Conservation (phyloP, 2,797 vertebrate species). For the Coranthus polyacanthus region DNA sequence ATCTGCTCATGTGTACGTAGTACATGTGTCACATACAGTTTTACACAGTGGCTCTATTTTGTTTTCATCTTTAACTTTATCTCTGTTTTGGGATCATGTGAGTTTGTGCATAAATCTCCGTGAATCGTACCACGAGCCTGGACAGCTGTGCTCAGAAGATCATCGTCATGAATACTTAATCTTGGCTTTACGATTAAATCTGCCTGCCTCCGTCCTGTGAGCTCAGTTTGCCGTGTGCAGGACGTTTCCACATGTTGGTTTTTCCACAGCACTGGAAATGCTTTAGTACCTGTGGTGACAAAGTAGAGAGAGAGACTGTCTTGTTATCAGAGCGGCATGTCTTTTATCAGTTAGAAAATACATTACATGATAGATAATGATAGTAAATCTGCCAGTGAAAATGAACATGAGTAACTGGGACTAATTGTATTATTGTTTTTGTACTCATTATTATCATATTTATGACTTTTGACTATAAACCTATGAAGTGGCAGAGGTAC, state of each 20-base stretch:
- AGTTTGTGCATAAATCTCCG: slow-evolving; percentile 55
- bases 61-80: slow-evolving; percentile 19
- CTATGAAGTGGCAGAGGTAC: background rate
- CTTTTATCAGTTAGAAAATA: background rate
- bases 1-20: slow-evolving; percentile 1
- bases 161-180: slow-evolving; percentile 73
- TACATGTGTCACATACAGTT: background rate
- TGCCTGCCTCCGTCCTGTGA: slow-evolving; percentile 43
- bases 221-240: slow-evolving; percentile 33
- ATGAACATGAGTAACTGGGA: background rate
- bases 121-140: slow-evolving; percentile 45
- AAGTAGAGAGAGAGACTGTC: slow-evolving; percentile 1
- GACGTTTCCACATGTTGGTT: slow-evolving; percentile 46
- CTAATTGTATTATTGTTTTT: background rate
- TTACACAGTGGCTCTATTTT: too few species aligned
- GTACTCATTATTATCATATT: too few species aligned
- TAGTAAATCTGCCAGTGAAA: background rate
- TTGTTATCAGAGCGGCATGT: background rate
- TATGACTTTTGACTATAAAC: background rate
- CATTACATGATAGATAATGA: background rate
- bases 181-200: slow-evolving; percentile 73
- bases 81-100: slow-evolving; percentile 23
- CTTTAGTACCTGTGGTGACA: slow-evolving; percentile 18
- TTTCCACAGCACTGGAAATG: slow-evolving; percentile 32
- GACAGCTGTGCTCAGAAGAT: slow-evolving; percentile 73